Base-by-base conservation (phyloP, 2,888 invertebrate genomes). In the Hydrotaea diabolus region DNA sequence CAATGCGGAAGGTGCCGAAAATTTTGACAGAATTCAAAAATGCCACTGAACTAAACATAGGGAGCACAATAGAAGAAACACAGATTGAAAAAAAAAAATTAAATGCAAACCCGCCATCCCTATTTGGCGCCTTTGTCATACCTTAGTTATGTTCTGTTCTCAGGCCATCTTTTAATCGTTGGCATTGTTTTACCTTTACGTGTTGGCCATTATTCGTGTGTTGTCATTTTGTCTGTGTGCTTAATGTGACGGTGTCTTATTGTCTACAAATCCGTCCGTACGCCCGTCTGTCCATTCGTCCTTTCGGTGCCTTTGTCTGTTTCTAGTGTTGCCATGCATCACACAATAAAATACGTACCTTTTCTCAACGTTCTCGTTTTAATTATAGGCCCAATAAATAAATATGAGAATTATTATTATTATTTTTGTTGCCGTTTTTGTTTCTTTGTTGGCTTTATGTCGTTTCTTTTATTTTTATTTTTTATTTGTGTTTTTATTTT, bases 151-250 rank as follows among this genome's bases (percentile, higher is more conserved):
- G 36, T 69, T 43, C 55, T 53, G 21, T 76, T 72, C 75, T 76
- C 66, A 23, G 69, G 46, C 46, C 69, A 74, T 64, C 57, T 69
- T 76, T 73, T 82, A 79, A 85, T 85, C 82, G 76, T 26, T 62
- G 73, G 59, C 74, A 77, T 85, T 85, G 79, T 79, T 77, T 77
- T 53, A 81, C 76, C 78, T 84, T 62, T 64, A 21, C 69, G 46
- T 69, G 43, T 23, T 76, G 59, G n/a, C 77, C 71, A 69, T 75
- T 62, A 77, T 46, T 13, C 19, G 55, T 57, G 13, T 75, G 57
- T 31, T 69, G 69, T 69, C 69, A 23, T 46, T 69, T 69, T 69
- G 46, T 69, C 23, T 46, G 69, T 46, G 46, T 46, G 43, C 17
- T 43, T 46, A 46, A 23, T 69, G 21, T 69, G 43, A 9, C 26